Conservation (phyloP, 1,140 invertebrate species). For the Laupala kohalensis region DNA sequence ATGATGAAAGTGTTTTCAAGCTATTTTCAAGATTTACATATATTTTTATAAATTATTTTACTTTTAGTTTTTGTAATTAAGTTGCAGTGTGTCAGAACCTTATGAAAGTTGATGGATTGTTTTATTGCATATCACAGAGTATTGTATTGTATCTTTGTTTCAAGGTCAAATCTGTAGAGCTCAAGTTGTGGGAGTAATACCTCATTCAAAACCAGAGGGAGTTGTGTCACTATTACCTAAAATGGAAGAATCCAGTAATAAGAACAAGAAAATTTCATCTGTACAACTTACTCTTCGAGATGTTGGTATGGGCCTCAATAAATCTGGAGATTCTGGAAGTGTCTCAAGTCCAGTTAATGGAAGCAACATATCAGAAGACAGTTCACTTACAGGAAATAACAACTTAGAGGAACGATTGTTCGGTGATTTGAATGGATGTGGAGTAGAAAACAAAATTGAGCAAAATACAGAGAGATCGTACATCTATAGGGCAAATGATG, state of each 20-base stretch:
- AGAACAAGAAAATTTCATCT: conserved; percentile 11
- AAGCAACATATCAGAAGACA: background rate
- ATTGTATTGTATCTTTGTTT: too few species aligned
- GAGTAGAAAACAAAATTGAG: background rate
- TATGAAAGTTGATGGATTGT: too few species aligned
- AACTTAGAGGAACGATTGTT: background rate
- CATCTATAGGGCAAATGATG: background rate
- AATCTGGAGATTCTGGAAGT: background rate
- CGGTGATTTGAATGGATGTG: background rate
- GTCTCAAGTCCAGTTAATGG: background rate
- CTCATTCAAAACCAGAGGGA: background rate
- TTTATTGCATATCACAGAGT: too few species aligned
- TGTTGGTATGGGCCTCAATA: background rate
- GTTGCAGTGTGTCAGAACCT: too few species aligned
- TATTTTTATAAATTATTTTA: too few species aligned
- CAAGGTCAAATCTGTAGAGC: background rate
- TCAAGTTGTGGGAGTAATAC: background rate
- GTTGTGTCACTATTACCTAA: too few species aligned
- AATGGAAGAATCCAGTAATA: background rate
- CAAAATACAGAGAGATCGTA: background rate
- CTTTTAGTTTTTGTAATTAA: too few species aligned
- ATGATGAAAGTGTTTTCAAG: too few species aligned
- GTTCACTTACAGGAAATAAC: background rate
- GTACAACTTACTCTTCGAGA: conserved; percentile 12
- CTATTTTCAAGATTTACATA: too few species aligned